A percentile compares a stretch with the other conserved stretches of the same genome.
Conservation (phyloP, 2,797 vertebrate genomes). For the Thalassophryne amazonica region DNA sequence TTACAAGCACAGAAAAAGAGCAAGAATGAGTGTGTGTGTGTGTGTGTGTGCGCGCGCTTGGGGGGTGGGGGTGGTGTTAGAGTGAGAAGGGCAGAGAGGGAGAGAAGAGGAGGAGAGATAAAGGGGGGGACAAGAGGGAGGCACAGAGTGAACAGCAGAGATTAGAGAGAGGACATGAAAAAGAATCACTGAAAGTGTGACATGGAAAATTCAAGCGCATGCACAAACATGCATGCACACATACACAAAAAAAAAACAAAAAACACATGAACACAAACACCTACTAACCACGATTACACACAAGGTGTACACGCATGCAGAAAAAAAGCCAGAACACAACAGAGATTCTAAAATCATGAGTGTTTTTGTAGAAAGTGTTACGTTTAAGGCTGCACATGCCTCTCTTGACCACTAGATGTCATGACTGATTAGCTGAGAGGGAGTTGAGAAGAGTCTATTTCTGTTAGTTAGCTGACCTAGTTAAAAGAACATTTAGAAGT, state of each 20-base stretch:
- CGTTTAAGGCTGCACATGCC: slow-evolving; percentile 13
- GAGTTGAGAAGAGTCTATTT: slow-evolving; percentile 34
- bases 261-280: too few relatives aligned
- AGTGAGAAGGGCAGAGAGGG: slow-evolving; percentile 60
- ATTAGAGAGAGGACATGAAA: slow-evolving; percentile 31
- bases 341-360: too few relatives aligned
- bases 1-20: slow-evolving; percentile 64
- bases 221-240: slow-evolving; percentile 1
- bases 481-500: slow-evolving; percentile 66
- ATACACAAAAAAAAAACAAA: neutral
- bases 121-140: slow-evolving; percentile 30
- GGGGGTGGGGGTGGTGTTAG: slow-evolving; percentile 46
- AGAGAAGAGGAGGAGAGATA: slow-evolving; percentile 47
- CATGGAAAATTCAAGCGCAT: slow-evolving; percentile 25
- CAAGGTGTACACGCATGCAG: too few relatives aligned
- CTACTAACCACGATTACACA: too few relatives aligned
- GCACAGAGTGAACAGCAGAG: slow-evolving; percentile 33
- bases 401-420: slow-evolving; percentile 59
- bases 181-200: slow-evolving; percentile 36
- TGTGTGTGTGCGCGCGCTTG: slow-evolving; percentile 20
- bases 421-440: slow-evolving; percentile 4
- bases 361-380: neutral
- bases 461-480: slow-evolving; percentile 68
- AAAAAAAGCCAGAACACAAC: too few relatives aligned
- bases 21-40: slow-evolving; percentile 16